These are phyloP conservation scores for Pangasius sanitwongsei DNA, from an alignment of 2,797 vertebrate species.

Conservation along the genomic window DNA sequence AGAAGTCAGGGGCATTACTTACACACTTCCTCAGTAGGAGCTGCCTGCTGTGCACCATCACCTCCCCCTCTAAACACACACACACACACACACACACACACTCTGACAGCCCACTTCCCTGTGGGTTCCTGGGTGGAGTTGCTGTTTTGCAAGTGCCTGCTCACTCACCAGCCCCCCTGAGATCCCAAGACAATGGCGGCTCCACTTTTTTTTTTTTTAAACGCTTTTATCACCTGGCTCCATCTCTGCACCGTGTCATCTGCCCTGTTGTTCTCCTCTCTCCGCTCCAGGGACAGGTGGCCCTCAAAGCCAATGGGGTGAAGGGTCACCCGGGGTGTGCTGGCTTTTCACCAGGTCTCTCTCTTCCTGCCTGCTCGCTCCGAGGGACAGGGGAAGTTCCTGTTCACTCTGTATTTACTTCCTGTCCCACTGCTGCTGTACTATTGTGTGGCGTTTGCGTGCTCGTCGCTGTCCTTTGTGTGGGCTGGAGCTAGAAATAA, in stretches of 20 bases:
- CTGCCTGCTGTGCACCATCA: slow-evolving; percentile 25
- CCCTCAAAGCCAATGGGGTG: slow-evolving; percentile 38
- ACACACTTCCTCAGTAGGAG: slow-evolving; percentile 28
- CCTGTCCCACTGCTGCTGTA: slow-evolving; percentile 47
- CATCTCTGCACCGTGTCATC: slow-evolving; percentile 67
- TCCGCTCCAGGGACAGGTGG: slow-evolving; percentile 23
- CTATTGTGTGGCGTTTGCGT: slow-evolving; percentile 24
- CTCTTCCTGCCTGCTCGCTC: slow-evolving; percentile 22
- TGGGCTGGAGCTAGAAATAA: neutral
- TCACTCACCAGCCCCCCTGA: slow-evolving; percentile 42
- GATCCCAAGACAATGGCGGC: slow-evolving; percentile 67
- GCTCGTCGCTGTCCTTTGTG: slow-evolving; percentile 32
- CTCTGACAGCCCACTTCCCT: slow-evolving; percentile 43
- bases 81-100: slow-evolving; percentile 24
- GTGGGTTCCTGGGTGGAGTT: slow-evolving; percentile 50
- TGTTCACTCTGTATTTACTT: slow-evolving; percentile 62
- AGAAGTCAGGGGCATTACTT: slow-evolving; percentile 25
- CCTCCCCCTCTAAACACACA: slow-evolving; percentile 6
- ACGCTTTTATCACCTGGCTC: slow-evolving; percentile 66
- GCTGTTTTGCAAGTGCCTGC: slow-evolving; percentile 57
- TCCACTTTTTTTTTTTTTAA: slow-evolving; percentile 49
- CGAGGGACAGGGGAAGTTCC: slow-evolving; percentile 64
- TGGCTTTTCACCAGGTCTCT: slow-evolving; percentile 35
- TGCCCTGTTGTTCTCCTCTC: slow-evolving; percentile 52
- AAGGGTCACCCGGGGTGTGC: slow-evolving; percentile 50